Conservation (phyloP, 1,140 invertebrate species). For the Cephus cinctus region DNA sequence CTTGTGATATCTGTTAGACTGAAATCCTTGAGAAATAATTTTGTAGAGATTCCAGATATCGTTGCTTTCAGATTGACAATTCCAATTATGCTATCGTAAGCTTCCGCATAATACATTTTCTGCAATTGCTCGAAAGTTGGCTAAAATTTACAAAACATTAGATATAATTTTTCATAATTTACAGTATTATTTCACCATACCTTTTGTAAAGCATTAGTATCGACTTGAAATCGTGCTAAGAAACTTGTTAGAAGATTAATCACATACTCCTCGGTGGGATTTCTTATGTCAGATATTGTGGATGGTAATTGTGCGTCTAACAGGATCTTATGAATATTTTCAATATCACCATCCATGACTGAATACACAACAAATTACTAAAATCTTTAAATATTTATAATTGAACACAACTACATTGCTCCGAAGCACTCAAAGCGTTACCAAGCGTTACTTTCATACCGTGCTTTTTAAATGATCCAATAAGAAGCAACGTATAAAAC, state of each 20-base stretch:
- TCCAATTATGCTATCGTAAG: slow-evolving; percentile 25
- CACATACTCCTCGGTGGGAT: slow-evolving; percentile 34
- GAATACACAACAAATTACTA: background rate
- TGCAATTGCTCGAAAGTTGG: slow-evolving; percentile 24
- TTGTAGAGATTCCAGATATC: slow-evolving; percentile 25
- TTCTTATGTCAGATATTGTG: slow-evolving; percentile 28
- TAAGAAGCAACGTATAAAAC: background rate
- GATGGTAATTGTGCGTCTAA: slow-evolving; percentile 28
- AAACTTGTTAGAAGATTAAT: slow-evolving; percentile 28
- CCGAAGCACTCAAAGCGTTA: background rate
- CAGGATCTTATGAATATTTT: slow-evolving; percentile 25
- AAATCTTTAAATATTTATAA: background rate
- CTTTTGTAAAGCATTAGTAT: slow-evolving; percentile 24
- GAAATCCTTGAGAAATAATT: slow-evolving; percentile 37
- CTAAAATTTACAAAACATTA: slow-evolving; percentile 23
- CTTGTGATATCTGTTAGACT: slow-evolving; percentile 33
- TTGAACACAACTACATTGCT: background rate
- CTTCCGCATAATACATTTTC: slow-evolving; percentile 12
- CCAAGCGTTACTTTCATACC: background rate
- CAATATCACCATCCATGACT: slow-evolving; percentile 3
- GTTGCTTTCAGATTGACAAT: slow-evolving; percentile 31
- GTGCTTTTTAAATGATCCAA: background rate
- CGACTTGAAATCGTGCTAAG: slow-evolving; percentile 24
- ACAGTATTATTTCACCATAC: slow-evolving; percentile 13
- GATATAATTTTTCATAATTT: background rate